These are phyloP conservation scores for Sebastes iracundus DNA, from an alignment of 2,797 vertebrate species.

Conservation along the genomic window DNA sequence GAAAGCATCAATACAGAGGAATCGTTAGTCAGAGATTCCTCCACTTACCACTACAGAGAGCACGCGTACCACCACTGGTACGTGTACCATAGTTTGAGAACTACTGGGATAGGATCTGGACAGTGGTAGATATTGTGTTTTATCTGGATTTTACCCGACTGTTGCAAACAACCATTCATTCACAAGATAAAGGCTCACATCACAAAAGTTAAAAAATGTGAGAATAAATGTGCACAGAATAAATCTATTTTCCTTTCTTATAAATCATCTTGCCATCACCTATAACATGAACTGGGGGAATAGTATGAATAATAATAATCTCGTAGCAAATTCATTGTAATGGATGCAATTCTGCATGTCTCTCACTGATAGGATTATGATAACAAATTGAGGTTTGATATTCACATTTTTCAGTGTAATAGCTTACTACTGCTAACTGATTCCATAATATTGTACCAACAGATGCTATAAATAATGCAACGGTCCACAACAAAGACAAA, in stretches of 20 bases:
- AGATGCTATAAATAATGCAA: background rate
- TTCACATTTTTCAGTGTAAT: constrained; percentile 3
- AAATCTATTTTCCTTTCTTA: background rate
- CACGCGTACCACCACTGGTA: no score
- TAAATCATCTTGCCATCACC: constrained; percentile 14
- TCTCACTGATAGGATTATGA: constrained; percentile 7
- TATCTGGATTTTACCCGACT: background rate
- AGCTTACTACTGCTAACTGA: background rate
- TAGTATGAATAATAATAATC: constrained; percentile 6
- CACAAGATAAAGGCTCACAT: constrained; percentile 1
- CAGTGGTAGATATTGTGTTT: background rate
- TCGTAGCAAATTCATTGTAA: constrained; percentile 12
- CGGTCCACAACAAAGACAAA: background rate
- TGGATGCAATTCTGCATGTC: constrained; percentile 8
- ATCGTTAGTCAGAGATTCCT: no score
- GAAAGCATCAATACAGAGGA: no score
- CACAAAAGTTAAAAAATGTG: background rate
- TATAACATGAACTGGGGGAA: background rate
- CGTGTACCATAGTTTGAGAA: no score
- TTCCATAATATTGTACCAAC: background rate
- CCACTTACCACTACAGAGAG: no score
- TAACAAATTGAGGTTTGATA: constrained; percentile 14
- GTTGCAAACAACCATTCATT: background rate
- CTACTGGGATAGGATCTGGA: background rate
- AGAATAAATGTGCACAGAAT: background rate